Conservation (phyloP, 1,140 invertebrate species). For the Formica selysi region DNA sequence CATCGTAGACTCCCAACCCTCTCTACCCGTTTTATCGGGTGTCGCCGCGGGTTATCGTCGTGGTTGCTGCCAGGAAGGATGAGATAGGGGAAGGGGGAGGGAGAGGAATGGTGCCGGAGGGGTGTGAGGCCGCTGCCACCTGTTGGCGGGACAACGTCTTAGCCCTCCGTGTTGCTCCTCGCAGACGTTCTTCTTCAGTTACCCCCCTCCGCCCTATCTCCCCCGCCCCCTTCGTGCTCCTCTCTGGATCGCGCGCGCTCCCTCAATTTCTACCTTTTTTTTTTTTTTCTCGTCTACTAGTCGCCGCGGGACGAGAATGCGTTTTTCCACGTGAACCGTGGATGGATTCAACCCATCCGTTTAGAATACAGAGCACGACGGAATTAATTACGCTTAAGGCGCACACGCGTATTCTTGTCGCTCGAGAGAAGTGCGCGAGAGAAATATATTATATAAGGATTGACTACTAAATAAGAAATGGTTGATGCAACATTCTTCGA, state of each 20-base stretch:
- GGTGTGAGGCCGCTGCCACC: conserved; percentile 84
- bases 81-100: conserved; percentile 54
- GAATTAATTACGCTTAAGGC: conserved; percentile 53
- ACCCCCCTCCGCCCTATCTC: too few species aligned
- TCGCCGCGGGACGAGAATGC: conserved; percentile 47
- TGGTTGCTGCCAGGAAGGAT: conserved; percentile 77
- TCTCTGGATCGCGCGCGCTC: neutral
- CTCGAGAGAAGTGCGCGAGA: neutral
- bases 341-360: conserved; percentile 50
- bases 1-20: conserved; percentile 55
- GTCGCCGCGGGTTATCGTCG: conserved; percentile 82
- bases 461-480: neutral
- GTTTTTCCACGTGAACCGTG: conserved; percentile 54
- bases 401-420: conserved; percentile 27
- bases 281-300: conserved; percentile 57
- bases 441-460: neutral
- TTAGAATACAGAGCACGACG: conserved; percentile 34
- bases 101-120: conserved; percentile 31
- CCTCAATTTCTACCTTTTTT: conserved; percentile 18
- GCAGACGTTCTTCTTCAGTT: conserved; percentile 60
- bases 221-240: neutral
- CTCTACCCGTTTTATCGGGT: conserved; percentile 81
- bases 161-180: conserved; percentile 56
- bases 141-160: conserved; percentile 83
- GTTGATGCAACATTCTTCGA: neutral